Base-by-base conservation (phyloP, 2,113 vertebrate species). In the Channa maculata region DNA sequence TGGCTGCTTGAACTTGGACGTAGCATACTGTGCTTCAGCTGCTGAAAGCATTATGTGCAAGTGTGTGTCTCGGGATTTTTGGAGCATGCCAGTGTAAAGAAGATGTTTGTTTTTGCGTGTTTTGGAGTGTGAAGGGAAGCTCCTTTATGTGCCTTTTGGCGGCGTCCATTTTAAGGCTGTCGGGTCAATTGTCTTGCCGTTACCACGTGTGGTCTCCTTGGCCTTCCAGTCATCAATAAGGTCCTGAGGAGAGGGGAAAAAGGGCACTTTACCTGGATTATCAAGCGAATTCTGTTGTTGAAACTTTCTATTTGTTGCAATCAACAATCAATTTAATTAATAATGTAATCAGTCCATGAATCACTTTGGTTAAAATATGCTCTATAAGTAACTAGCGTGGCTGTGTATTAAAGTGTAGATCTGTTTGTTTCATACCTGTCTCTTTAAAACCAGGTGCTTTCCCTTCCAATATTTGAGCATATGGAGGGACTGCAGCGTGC, bases 391-490 rank as follows among this genome's bases (percentile, higher is more conserved):
- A 24, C 24, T 1, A 24, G 24, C 24, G 24, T 24, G 24, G 24
- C 24, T 24, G 24, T 24, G 24, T 24, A 24, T 24, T 24, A 24
- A 24, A 24, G 24, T 24, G 24, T 24, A 24, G 24, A 24, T 24
- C 24, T 24, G 24, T 9, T 24, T 12, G 46, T 63, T 45, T 67
- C 70, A 6, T 85, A 94, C 98, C 96, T 99, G 98, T 96, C 97
- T 96, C 84, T 99, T 99, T 66, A 99, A 91, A 75, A 99, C 97
- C 68, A 99, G 85, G 83, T 99, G 97, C 48, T 99, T 99, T 54
- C 98, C 98, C 83, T 99, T 99, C 98, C 98, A 99, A 87, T 99
- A 99, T 71, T 99, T 99, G 58, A 99, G 96, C 97, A 99, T 99
- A 92, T 99, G 98, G 80, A 99, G 96, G 0, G 97, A 96, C 91